Evolutionary conservation across 64 coral and sea anemone species (phyloP).

Genomic region (Montipora cactus): DNA sequence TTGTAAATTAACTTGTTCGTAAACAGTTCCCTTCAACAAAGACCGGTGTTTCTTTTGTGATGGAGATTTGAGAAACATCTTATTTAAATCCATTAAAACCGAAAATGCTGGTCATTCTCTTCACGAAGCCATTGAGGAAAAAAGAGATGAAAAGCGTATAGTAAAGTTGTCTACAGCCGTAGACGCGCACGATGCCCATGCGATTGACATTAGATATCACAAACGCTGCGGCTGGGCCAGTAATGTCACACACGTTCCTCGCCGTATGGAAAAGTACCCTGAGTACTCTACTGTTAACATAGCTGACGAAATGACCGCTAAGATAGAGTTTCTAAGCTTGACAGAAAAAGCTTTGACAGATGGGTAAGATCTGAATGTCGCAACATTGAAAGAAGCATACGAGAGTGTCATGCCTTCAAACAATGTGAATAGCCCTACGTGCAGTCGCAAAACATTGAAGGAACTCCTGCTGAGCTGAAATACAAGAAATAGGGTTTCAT

Average conservation of each 20-base stretch:
- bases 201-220: no score
- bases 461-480: slow-evolving; percentile 7
- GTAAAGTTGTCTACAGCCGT: no score
- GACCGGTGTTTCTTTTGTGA: no score
- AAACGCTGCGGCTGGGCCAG: slow-evolving; percentile 24
- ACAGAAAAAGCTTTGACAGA: slow-evolving; percentile 7
- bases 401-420: slow-evolving; percentile 19
- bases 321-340: slow-evolving; percentile 1
- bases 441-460: slow-evolving; percentile 27
- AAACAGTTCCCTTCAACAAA: no score
- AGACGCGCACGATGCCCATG: no score
- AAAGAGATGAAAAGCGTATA: no score
- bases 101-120: no score
- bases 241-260: slow-evolving; percentile 21
- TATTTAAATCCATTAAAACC: no score
- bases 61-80: no score
- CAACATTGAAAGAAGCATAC: slow-evolving; percentile 13
- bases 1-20: no score
- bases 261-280: neutral
- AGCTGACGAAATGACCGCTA: slow-evolving; percentile 8
- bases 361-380: slow-evolving; percentile 5
- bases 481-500: neutral
- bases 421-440: slow-evolving; percentile 13
- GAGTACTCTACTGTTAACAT: neutral
- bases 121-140: no score